phyloP scores from a whole-genome alignment of 2,888 invertebrate species.

The Camptogramma bilineatum region DNA sequence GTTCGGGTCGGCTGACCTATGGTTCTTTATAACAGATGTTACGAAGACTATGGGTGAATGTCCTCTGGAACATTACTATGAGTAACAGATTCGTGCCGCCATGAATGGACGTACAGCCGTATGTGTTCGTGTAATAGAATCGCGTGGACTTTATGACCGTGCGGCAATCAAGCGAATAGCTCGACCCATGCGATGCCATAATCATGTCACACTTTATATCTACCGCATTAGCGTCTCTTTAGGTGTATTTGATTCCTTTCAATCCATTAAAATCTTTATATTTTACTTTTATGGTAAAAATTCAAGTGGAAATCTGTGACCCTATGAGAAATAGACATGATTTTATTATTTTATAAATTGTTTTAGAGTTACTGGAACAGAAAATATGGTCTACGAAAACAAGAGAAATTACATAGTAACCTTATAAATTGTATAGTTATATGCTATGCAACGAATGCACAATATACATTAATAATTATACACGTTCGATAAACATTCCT shows the following conservation, averaged over 20 bases:
- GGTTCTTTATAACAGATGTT: too few relatives aligned
- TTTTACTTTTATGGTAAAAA: too few relatives aligned
- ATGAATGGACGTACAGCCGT: conserved; percentile 21
- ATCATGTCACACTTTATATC: conserved; percentile 14
- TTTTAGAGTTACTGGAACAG: too few relatives aligned
- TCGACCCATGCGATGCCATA: conserved; percentile 20
- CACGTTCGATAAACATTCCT: conserved; percentile 12
- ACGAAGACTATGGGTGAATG: conserved; percentile 12
- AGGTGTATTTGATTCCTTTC: neutral
- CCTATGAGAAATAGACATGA: too few relatives aligned
- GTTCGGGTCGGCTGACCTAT: too few relatives aligned
- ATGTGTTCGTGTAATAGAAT: conserved; percentile 20
- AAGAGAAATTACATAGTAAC: too few relatives aligned
- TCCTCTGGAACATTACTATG: neutral
- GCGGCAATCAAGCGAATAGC: conserved; percentile 20
- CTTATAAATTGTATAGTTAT: neutral
- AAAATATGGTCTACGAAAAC: too few relatives aligned
- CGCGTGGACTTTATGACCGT: conserved; percentile 25
- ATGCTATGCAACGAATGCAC: conserved; percentile 7
- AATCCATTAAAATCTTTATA: too few relatives aligned
- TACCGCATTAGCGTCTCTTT: neutral
- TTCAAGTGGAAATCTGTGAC: too few relatives aligned
- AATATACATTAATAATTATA: conserved; percentile 11
- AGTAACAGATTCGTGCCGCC: conserved; percentile 14
- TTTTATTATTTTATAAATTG: too few relatives aligned